Evolutionary conservation across 1,140 invertebrate species (phyloP), one percentile per base, ranked within the genome.

Genomic region (Onthophagus taurus): DNA sequence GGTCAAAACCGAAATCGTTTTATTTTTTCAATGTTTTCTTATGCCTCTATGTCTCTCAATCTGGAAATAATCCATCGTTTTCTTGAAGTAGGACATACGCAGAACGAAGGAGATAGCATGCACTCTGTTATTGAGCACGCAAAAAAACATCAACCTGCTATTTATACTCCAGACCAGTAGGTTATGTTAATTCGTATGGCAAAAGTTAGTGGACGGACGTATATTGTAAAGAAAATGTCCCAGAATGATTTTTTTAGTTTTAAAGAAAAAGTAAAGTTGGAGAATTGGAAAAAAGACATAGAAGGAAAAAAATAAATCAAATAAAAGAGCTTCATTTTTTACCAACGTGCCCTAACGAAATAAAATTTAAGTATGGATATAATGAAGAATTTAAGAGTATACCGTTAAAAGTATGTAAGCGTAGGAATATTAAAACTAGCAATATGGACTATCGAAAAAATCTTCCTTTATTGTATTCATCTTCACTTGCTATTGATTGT

Each of bases 81-180:
- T 49, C 37, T 67, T 20, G 54, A 59, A 26, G 53, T 50, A 24
- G 59, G 63, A 0, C 63, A 68, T 44, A 64, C 61, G 6, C 58
- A 65, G 58, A 66, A 66, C 49, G 63, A 66, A 42, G 61, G 52
- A 1, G 63, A 68, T 47, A 54, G 47, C 21, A 55, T 63, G 31
- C 65, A 66, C 47, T 56, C 57, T 4, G 41, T 58, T 0, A 66
- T 66, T 30, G 63, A 65, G 46, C 61, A 60, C 34, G 50, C 56
- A 48, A 54, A 55, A 31, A 60, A 53, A 47, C 56, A 52, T n/a
- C 17, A 43, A 11, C 14, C 46, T 6, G 45, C 56, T 20, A 62
- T 66, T 43, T 62, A 60, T 44, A 37, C 51, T 7, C 57, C 59
- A 18, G 13, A n/a, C 29, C 36, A 52, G 42, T 29, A 19, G 20